Conservation (phyloP, 1,140 invertebrate genomes). For the Heterodera carotae region DNA sequence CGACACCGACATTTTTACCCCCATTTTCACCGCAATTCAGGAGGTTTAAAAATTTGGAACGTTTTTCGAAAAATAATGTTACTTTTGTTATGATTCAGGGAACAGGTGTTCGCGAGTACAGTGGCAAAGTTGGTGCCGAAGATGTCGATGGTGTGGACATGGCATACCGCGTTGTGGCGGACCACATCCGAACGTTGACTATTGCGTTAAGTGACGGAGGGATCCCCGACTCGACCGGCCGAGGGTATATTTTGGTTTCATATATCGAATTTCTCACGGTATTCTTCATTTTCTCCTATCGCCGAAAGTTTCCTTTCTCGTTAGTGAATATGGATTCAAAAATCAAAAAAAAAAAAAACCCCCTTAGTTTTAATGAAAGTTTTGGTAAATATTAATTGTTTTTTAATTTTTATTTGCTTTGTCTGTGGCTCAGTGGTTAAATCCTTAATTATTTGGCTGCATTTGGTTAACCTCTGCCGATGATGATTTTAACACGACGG, state of each 20-base stretch:
- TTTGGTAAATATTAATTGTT: too few relatives aligned
- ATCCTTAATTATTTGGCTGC: too few relatives aligned
- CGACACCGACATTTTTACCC: slow-evolving; percentile 94
- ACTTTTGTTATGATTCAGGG: slow-evolving; percentile 66
- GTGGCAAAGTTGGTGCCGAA: slow-evolving; percentile 84
- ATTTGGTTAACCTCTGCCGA: not conserved
- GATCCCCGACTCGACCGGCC: slow-evolving; percentile 19
- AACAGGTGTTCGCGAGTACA: slow-evolving; percentile 80
- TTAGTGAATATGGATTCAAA: not conserved
- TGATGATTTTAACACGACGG: slow-evolving; percentile 13
- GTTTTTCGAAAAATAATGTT: too few relatives aligned
- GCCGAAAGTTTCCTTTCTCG: too few relatives aligned
- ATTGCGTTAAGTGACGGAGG: slow-evolving; percentile 90
- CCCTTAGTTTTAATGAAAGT: too few relatives aligned
- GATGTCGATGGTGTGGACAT: slow-evolving; percentile 94
- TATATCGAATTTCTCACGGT: not conserved
- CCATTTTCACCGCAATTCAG: slow-evolving; percentile 91
- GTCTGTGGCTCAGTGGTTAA: too few relatives aligned
- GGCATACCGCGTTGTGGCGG: slow-evolving; percentile 96
- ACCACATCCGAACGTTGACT: slow-evolving; percentile 93
- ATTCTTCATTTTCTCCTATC: too few relatives aligned
- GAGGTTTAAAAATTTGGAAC: slow-evolving; percentile 68
- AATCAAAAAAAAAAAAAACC: too few relatives aligned
- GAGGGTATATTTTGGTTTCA: slow-evolving; percentile 12
- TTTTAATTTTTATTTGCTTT: too few relatives aligned